A percentile compares a stretch with the other conserved stretches of the same genome.
phyloP scores from a whole-genome alignment of 2,113 vertebrate species.

The Calidris pugnax region DNA sequence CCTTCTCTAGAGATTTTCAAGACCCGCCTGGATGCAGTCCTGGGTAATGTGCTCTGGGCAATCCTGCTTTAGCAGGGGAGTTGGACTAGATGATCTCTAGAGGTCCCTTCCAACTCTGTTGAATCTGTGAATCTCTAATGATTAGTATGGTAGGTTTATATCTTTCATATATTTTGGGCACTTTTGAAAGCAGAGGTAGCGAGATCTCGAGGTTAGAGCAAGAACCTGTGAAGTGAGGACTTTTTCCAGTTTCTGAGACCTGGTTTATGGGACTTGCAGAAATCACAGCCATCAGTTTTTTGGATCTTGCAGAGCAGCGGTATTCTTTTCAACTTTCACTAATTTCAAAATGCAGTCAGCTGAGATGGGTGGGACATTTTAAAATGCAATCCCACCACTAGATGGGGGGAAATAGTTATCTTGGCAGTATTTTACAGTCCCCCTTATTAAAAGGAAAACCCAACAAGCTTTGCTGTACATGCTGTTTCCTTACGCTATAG shows the following conservation, averaged over 20 bases:
- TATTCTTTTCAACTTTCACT: not conserved
- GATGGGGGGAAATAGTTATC: slow-evolving; percentile 7
- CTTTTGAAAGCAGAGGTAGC: not conserved
- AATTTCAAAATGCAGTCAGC: not conserved
- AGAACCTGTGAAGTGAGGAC: not conserved
- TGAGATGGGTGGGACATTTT: not conserved
- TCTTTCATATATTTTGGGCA: not conserved
- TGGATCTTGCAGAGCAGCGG: not conserved
- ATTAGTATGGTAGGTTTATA: not conserved
- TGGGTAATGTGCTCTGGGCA: too few species aligned
- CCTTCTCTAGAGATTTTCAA: too few species aligned
- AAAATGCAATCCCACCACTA: slow-evolving; percentile 5
- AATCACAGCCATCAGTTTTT: not conserved
- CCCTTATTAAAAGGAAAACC: not conserved
- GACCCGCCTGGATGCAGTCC: too few species aligned
- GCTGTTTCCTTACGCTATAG: not conserved
- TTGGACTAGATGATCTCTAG: too few species aligned
- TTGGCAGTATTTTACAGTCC: not conserved
- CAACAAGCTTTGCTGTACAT: not conserved
- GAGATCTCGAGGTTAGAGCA: not conserved
- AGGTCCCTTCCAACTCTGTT: too few species aligned
- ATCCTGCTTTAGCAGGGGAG: too few species aligned
- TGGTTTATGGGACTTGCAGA: not conserved
- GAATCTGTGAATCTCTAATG: not conserved
- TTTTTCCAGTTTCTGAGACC: not conserved